Percentiles rank a stretch among this genome's conserved stretches.
phyloP scores from a whole-genome alignment of 2,888 invertebrate species.

The Oscheius onirici region DNA sequence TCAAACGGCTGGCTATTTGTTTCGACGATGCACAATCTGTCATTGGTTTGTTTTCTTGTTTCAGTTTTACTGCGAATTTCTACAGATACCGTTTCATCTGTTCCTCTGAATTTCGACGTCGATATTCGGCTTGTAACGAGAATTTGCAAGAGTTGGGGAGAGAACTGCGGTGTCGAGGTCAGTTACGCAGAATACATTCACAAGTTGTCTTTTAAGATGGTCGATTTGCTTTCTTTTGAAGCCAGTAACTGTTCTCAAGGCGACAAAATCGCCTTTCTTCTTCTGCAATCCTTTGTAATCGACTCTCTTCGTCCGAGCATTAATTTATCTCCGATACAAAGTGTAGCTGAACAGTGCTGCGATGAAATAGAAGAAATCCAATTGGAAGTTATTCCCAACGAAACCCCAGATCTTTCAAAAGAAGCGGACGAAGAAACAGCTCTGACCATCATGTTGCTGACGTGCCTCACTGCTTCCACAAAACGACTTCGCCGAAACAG shows the following conservation, averaged over 20 bases:
- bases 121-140: background rate
- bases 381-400: background rate
- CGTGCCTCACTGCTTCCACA: background rate
- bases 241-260: constrained; percentile 4
- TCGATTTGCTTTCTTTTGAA: constrained; percentile 3
- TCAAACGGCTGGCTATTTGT: background rate
- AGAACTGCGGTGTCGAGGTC: constrained; percentile 8
- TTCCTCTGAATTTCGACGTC: constrained; percentile 22
- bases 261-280: background rate
- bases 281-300: background rate
- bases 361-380: background rate
- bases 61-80: background rate
- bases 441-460: background rate
- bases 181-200: background rate
- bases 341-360: background rate
- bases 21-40: background rate
- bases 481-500: background rate
- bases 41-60: background rate
- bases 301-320: background rate
- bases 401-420: constrained; percentile 7
- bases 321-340: background rate
- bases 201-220: constrained; percentile 3
- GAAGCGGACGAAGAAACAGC: background rate
- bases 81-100: background rate
- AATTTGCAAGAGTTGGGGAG: background rate